These are phyloP conservation scores for Ophion slaviceki DNA, from an alignment of 2,888 invertebrate species.

Conservation along the genomic window DNA sequence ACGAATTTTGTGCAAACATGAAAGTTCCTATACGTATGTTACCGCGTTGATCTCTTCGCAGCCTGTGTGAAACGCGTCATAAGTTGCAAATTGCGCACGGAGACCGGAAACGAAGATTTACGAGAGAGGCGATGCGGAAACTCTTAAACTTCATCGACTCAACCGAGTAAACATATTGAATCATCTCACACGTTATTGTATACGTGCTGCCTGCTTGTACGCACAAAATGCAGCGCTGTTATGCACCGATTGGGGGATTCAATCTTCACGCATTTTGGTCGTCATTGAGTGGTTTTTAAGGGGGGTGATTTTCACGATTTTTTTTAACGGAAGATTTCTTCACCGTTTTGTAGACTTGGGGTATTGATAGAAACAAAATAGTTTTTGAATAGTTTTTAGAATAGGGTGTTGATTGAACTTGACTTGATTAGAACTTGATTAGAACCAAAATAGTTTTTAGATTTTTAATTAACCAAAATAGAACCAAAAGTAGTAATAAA, in stretches of 20 bases:
- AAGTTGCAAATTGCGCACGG: conserved; percentile 2
- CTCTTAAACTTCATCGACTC: conserved; percentile 16
- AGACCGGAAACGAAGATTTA: neutral
- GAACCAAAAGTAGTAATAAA: too few relatives aligned
- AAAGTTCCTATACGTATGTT: conserved; percentile 32
- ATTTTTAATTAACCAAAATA: too few relatives aligned
- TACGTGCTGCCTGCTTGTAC: conserved; percentile 21
- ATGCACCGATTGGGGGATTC: neutral
- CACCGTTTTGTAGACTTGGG: too few relatives aligned
- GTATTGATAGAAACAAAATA: too few relatives aligned
- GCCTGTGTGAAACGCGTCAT: conserved; percentile 2
- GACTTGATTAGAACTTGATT: too few relatives aligned
- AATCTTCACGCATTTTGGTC: too few relatives aligned
- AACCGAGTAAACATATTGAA: conserved; percentile 25
- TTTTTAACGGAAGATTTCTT: too few relatives aligned
- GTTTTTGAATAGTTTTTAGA: too few relatives aligned
- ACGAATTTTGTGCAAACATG: conserved; percentile 25
- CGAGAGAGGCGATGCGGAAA: neutral
- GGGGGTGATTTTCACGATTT: too few relatives aligned
- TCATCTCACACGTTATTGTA: neutral
- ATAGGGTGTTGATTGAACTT: too few relatives aligned
- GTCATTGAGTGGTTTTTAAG: too few relatives aligned
- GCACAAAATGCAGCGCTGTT: neutral
- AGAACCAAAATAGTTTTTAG: too few relatives aligned
- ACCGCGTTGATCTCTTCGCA: conserved; percentile 17